phyloP scores from a whole-genome alignment of 1,140 invertebrate genomes.

The Tetragnatha versicolor region DNA sequence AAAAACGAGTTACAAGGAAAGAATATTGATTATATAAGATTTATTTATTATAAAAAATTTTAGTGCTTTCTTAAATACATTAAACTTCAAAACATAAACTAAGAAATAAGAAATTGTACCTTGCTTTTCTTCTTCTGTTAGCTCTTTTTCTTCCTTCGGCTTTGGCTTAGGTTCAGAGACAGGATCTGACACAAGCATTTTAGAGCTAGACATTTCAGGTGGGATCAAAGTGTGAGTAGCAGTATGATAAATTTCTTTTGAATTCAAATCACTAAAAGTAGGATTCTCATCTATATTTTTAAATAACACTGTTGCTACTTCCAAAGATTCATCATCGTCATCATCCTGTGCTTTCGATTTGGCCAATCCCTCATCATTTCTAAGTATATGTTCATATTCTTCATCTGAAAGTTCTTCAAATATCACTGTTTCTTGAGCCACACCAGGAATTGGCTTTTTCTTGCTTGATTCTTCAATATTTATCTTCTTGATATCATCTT shows the following conservation, averaged over 20 bases:
- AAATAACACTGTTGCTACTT: background rate
- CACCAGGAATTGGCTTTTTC: conserved; percentile 29
- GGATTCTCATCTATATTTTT: conserved; percentile 17
- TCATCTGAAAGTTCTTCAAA: conserved; percentile 19
- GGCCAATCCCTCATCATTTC: background rate
- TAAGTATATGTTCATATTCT: conserved; percentile 22
- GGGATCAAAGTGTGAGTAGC: background rate
- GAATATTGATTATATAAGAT: no score
- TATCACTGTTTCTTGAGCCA: conserved; percentile 21
- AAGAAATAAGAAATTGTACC: conserved; percentile 32
- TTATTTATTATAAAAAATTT: no score
- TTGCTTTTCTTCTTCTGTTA: conserved; percentile 59
- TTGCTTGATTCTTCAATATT: background rate
- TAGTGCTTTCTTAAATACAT: background rate
- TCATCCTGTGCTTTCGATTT: background rate
- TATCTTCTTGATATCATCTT: conserved; percentile 22
- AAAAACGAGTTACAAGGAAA: background rate
- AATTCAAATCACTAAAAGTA: conserved; percentile 43
- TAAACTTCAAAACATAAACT: background rate
- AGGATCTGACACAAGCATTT: background rate
- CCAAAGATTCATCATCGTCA: background rate
- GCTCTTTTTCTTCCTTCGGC: conserved; percentile 8
- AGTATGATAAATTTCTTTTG: conserved; percentile 41
- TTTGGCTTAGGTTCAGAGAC: background rate
- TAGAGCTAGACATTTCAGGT: conserved; percentile 1